A percentile compares a stretch with the other conserved stretches of the same genome.
Evolutionary conservation across 1,140 invertebrate species (phyloP).

Genomic region (Nasonia longicornis): DNA sequence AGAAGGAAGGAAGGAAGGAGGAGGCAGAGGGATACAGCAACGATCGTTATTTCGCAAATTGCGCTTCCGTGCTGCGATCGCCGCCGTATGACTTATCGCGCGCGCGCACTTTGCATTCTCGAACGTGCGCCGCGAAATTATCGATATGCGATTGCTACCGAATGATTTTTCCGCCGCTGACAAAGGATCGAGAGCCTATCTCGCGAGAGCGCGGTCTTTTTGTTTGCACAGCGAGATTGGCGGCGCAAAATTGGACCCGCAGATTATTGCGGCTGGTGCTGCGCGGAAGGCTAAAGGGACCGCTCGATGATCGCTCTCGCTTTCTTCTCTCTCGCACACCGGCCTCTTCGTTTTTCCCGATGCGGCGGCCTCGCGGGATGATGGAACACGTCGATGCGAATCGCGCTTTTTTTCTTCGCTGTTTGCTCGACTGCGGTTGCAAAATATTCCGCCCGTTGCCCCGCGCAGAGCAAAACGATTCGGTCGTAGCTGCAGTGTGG

Average conservation of each 20-base stretch:
- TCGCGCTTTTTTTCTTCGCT: not conserved
- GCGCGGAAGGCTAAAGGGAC: conserved; percentile 23
- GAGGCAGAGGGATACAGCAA: not conserved
- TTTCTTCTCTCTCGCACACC: not conserved
- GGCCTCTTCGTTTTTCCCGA: conserved; percentile 16
- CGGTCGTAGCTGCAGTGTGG: not conserved
- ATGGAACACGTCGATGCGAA: not conserved
- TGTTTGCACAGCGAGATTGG: conserved; percentile 59
- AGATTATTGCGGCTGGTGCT: conserved; percentile 48
- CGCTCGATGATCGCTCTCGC: conserved; percentile 4
- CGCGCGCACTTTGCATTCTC: conserved; percentile 14
- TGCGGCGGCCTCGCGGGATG: not conserved
- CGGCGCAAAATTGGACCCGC: conserved; percentile 10
- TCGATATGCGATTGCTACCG: conserved; percentile 58
- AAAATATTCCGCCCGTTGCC: not conserved
- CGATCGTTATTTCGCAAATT: conserved; percentile 41
- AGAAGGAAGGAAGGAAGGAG: not conserved
- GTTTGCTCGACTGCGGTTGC: conserved; percentile 4
- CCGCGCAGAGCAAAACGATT: not conserved
- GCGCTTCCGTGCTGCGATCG: conserved; percentile 35
- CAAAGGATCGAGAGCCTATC: not conserved
- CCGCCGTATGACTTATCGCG: not conserved
- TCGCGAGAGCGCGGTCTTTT: conserved; percentile 50
- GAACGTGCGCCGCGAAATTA: conserved; percentile 46
- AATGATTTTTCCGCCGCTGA: conserved; percentile 47